Conservation (phyloP, 2,888 invertebrate genomes). For the Mesopsocus fuscifrons region DNA sequence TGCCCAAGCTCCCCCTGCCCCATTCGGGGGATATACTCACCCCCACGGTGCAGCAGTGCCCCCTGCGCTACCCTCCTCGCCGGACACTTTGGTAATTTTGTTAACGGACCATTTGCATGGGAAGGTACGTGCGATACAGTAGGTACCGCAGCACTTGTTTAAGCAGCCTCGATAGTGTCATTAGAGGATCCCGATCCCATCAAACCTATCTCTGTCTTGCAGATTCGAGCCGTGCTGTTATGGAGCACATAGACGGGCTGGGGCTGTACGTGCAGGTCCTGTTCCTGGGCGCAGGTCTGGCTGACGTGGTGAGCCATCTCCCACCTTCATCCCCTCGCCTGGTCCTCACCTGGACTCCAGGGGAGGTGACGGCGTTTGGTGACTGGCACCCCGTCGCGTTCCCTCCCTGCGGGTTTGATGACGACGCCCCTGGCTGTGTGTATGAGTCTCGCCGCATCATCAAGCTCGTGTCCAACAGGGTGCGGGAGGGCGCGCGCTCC, state of each 20-base stretch:
- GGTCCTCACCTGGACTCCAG: slow-evolving; percentile 49
- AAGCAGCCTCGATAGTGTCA: too few relatives aligned
- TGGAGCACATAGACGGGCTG: slow-evolving; percentile 37
- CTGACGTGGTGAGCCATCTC: slow-evolving; percentile 24
- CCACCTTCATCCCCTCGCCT: slow-evolving; percentile 22
- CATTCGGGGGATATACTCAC: too few relatives aligned
- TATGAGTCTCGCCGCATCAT: slow-evolving; percentile 48
- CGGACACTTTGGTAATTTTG: too few relatives aligned
- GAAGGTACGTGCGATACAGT: too few relatives aligned
- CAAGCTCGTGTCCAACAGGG: slow-evolving; percentile 41
- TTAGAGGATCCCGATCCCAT: background rate
- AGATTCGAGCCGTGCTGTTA: slow-evolving; percentile 30
- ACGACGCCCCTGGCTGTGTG: slow-evolving; percentile 29
- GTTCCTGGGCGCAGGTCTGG: slow-evolving; percentile 45
- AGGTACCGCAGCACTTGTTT: too few relatives aligned
- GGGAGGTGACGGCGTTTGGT: slow-evolving; percentile 30
- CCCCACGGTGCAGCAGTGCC: too few relatives aligned
- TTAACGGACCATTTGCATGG: too few relatives aligned
- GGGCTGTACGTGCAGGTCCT: slow-evolving; percentile 41
- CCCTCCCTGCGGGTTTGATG: slow-evolving; percentile 35
- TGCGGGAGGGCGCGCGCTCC: slow-evolving; percentile 31
- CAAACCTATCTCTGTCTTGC: background rate
- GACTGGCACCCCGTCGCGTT: slow-evolving; percentile 36
- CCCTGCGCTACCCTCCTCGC: too few relatives aligned
- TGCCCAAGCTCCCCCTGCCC: too few relatives aligned